Base-by-base conservation (phyloP, 2,113 vertebrate genomes). In the Mustela lutreola region DNA sequence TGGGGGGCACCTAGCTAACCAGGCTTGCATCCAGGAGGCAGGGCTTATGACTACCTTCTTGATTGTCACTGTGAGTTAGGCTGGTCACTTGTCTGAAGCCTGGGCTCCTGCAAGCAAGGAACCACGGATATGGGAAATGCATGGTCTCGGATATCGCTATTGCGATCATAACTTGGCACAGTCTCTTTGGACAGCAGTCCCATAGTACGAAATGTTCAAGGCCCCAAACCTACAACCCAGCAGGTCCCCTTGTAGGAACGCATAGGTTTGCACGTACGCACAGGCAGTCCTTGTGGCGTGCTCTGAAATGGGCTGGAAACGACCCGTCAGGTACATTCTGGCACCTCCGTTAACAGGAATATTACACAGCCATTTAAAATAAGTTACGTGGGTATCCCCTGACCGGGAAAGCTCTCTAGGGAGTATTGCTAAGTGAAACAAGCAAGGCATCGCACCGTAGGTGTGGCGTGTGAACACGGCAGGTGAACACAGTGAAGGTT, bases 401-500 rank as follows among this genome's bases (percentile, higher is more conserved):
- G 63, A 8, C 3, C 75, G 50, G 50, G 39, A 60, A 70, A 4
- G 48, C 60, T 53, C 73, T 79, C 63, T 62, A 7, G 56, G 71
- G n/a, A n/a, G 12, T 12, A 7, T 6, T 31, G 31, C 70, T 22
- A 45, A 31, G 19, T 4, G 60, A 50, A 1, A 31, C 21, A 31
- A 45, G 14, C 28, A 16, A 11, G 28, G 28, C 28, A 2, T 12
- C 0, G 28, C 48, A 18, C 7, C 0, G 24, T 0, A 0, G 1
- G 3, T 8, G 56, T 0, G 39, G 15, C 71, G 0, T 5, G 11
- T 33, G 33, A 2, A 3, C 3, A 24, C 33, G 2, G 18, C 24
- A 48, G 28, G 24, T 26, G 11, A 12, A 33, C 31, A 16, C 19
- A 33, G 28, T 65, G 63, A 33, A 33, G 21, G 12, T 1, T 31